Evolutionary conservation across 2,113 vertebrate genomes (phyloP).

Genomic region (Oncorhynchus gorbuscha): DNA sequence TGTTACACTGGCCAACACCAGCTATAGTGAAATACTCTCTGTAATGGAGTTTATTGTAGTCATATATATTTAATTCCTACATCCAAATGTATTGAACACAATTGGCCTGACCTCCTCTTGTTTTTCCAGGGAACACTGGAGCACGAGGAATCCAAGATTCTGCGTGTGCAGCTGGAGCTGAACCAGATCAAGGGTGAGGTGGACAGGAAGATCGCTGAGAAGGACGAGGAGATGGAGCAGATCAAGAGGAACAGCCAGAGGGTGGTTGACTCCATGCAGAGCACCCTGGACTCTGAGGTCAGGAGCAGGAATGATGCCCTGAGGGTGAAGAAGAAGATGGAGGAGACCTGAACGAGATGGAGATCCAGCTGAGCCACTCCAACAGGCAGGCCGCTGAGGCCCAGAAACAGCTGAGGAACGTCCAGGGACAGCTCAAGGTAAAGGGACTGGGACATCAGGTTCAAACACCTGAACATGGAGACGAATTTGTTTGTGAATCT

Average conservation of each 20-base stretch:
- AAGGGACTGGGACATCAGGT: background rate
- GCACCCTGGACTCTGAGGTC: constrained; percentile 71
- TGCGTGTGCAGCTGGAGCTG: constrained; percentile 72
- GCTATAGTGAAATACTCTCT: too few relatives aligned
- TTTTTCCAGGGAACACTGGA: constrained; percentile 68
- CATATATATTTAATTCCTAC: background rate
- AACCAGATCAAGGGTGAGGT: constrained; percentile 75
- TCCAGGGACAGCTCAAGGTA: constrained; percentile 77
- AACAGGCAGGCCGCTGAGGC: constrained; percentile 76
- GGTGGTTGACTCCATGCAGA: constrained; percentile 71
- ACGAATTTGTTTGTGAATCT: background rate
- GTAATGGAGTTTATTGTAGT: background rate
- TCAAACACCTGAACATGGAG: background rate
- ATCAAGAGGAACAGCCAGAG: constrained; percentile 76
- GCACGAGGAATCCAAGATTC: constrained; percentile 75
- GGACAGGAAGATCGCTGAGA: constrained; percentile 74
- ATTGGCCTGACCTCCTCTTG: too few relatives aligned
- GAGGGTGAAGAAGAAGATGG: constrained; percentile 80
- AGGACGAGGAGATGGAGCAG: constrained; percentile 77
- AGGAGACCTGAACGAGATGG: constrained; percentile 78
- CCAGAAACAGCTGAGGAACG: constrained; percentile 79
- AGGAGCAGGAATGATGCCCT: constrained; percentile 76
- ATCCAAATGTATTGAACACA: background rate
- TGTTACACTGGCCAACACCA: too few relatives aligned
- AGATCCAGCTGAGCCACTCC: constrained; percentile 77